Conservation (phyloP, 2,888 invertebrate genomes). For the Sialis lutaria region DNA sequence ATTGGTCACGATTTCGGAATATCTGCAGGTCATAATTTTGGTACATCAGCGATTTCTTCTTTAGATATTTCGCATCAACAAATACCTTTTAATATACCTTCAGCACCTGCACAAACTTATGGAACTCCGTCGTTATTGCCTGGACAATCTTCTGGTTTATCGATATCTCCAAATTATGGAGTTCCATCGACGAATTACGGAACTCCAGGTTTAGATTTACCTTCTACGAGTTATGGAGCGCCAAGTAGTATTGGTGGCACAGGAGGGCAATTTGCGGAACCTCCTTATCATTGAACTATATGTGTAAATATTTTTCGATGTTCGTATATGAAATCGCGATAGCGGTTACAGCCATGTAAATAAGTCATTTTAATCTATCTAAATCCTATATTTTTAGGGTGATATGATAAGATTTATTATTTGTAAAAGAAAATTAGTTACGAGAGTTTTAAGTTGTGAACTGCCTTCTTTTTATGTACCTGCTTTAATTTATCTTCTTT, state of each 20-base stretch:
- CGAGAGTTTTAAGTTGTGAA: too few species aligned
- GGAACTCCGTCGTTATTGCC: constrained; percentile 7
- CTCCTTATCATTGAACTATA: too few species aligned
- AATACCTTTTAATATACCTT: constrained; percentile 6
- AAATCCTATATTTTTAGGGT: too few species aligned
- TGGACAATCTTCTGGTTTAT: constrained; percentile 7
- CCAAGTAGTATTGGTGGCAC: not conserved
- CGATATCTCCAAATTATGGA: constrained; percentile 7
- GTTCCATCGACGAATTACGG: constrained; percentile 8
- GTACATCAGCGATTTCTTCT: constrained; percentile 8
- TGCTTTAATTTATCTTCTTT: too few species aligned
- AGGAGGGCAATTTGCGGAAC: too few species aligned
- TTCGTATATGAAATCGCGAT: too few species aligned
- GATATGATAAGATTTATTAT: too few species aligned
- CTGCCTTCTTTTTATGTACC: too few species aligned
- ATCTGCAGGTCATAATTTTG: constrained; percentile 4
- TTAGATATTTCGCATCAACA: constrained; percentile 4
- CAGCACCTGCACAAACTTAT: constrained; percentile 7
- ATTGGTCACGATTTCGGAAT: not conserved
- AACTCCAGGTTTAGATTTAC: constrained; percentile 5
- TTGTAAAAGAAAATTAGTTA: too few species aligned
- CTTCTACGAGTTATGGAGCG: constrained; percentile 8
- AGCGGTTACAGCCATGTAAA: too few species aligned
- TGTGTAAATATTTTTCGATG: too few species aligned
- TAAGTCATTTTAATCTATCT: too few species aligned